Evolutionary conservation across 2,797 vertebrate genomes (phyloP).

Genomic region (Tauraco hartlaubi): DNA sequence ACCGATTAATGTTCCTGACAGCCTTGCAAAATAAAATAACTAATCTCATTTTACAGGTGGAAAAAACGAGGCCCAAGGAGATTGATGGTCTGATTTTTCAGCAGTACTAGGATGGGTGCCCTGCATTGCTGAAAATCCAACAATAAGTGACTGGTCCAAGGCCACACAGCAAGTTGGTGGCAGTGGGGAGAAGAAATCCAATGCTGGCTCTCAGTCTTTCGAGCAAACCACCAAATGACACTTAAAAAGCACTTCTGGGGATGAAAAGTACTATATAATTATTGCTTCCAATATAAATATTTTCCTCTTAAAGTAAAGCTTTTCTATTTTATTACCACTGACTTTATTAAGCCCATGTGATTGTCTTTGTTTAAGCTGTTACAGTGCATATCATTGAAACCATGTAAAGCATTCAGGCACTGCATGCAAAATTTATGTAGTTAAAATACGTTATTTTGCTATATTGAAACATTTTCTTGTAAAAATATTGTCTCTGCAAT

Average conservation of each 20-base stretch:
- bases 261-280: constrained; percentile 58
- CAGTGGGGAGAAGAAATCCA: constrained; percentile 22
- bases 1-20: neutral
- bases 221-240: constrained; percentile 47
- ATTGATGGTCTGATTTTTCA: neutral
- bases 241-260: constrained; percentile 57
- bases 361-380: constrained; percentile 65
- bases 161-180: constrained; percentile 41
- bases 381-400: neutral
- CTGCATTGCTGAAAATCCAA: neutral
- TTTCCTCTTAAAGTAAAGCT: constrained; percentile 64
- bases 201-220: neutral
- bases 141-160: neutral
- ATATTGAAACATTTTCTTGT: constrained; percentile 10
- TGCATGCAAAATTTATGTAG: neutral
- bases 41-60: neutral
- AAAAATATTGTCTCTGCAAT: constrained; percentile 14
- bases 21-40: neutral
- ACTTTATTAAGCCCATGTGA: constrained; percentile 70
- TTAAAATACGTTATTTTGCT: neutral
- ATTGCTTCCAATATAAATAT: constrained; percentile 73
- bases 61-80: neutral
- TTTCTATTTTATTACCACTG: constrained; percentile 64
- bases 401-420: neutral
- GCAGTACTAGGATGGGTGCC: neutral